These are phyloP conservation scores for Diacarnus erythraeanus DNA, from an alignment of 37 sponge, comb jelly and placozoan genomes.

Conservation along the genomic window DNA sequence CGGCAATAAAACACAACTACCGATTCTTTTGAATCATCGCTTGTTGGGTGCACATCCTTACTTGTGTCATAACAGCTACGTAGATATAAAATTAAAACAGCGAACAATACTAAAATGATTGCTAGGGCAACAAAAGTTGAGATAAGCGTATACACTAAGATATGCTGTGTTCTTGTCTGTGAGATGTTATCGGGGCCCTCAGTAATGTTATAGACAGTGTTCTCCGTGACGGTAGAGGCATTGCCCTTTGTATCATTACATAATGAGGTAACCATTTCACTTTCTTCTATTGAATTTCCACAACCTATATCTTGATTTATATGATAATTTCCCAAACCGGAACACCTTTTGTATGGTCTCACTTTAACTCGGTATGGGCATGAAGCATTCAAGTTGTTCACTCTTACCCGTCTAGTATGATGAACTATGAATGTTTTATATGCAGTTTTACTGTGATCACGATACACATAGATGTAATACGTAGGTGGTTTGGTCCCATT, in stretches of 20 bases:
- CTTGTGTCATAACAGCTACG: neutral
- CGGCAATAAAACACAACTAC: constrained; percentile 14
- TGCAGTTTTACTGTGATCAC: neutral
- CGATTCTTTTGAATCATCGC: neutral
- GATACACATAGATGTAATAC: neutral
- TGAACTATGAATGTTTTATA: neutral
- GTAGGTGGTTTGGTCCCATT: neutral
- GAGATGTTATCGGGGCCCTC: neutral
- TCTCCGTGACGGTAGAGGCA: neutral
- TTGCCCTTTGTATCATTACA: neutral
- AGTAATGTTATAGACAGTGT: neutral
- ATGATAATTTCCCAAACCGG: neutral
- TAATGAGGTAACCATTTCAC: no score
- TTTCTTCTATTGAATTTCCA: neutral
- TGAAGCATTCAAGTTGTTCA: constrained; percentile 4
- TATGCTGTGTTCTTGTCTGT: neutral
- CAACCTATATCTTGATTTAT: neutral
- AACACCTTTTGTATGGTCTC: neutral
- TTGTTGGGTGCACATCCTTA: neutral
- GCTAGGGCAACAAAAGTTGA: neutral
- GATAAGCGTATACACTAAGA: neutral
- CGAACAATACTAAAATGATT: neutral
- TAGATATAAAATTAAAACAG: neutral
- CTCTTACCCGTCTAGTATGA: neutral
- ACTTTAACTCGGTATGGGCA: neutral